Conservation (phyloP, 37 sponge, comb jelly and placozoan species). For the Halichondria panicea region DNA sequence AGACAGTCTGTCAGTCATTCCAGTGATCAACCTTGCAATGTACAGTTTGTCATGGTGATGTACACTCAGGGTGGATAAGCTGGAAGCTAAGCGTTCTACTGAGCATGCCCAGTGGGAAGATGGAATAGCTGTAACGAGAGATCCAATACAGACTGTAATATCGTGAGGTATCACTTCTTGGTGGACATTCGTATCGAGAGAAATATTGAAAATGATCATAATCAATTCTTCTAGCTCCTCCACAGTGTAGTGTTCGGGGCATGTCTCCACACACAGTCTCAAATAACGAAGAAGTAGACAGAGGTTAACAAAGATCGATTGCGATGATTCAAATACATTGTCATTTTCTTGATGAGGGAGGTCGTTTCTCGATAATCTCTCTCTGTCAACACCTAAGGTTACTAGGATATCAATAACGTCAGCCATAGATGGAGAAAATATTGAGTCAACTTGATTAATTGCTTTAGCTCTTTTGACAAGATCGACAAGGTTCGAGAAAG, state of each 20-base stretch:
- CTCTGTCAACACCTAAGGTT: conserved; percentile 5
- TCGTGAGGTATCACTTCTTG: background rate
- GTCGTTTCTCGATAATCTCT: background rate
- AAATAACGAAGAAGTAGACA: conserved; percentile 8
- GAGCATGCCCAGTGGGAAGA: background rate
- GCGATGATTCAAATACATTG: background rate
- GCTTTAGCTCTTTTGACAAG: background rate
- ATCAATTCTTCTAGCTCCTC: conserved; percentile 6
- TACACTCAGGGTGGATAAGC: background rate
- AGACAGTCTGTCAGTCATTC: background rate
- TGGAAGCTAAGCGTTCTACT: background rate
- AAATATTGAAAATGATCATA: background rate
- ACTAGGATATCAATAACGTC: conserved; percentile 10
- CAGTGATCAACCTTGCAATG: conserved; percentile 4
- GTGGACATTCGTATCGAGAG: background rate
- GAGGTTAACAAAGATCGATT: background rate
- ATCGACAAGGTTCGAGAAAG: background rate
- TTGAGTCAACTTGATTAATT: background rate
- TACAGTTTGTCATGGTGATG: conserved; percentile 35
- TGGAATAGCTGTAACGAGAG: background rate
- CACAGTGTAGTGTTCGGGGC: background rate
- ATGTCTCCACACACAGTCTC: background rate
- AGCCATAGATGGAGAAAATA: background rate
- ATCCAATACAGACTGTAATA: conserved; percentile 1
- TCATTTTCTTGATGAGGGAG: background rate